Base-by-base conservation (phyloP, 2,113 vertebrate species). In the Cyanoliseus patagonus region DNA sequence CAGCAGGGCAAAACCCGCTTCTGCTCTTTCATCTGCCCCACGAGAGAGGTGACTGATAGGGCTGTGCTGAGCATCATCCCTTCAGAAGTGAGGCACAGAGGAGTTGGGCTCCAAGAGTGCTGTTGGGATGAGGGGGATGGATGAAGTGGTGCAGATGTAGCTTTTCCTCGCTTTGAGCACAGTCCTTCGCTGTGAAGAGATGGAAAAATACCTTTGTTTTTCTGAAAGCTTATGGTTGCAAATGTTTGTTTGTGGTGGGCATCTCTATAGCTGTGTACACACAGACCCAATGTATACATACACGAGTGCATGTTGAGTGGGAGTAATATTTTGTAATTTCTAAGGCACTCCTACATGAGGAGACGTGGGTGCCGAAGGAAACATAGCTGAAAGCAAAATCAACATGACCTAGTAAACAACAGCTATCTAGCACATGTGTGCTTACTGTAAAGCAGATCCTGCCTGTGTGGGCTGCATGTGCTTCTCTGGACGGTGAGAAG, bases 291-390 rank as follows among this genome's bases (percentile, higher is more conserved):
- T 77, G 89, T 91, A 95, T 94, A 75, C 74, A 76, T 68, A 96
- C 91, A 74, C 13, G 0, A 95, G 94, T 93, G 91, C 69, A 17
- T 90, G 80, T 64, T 93, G 92, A 93, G 94, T 96, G 69, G 96
- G 94, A 96, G 94, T 84, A 95, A 91, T 96, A 91, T 93, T 96
- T 94, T 94, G 88, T 94, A 88, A 93, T 96, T 96, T 95, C 77
- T 51, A 35, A 94, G 95, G 92, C 86, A 91, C 64, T 91, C 84
- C 92, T 97, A 88, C 91, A 33, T 94, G 90, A 92, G 84, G 92
- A 89, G 88, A 90, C 3, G 90, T 96, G 91, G 91, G 92, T 90
- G 88, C 83, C 86, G 93, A 94, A 92, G 91, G 88, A 96, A 96
- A 95, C 83, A 93, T 84, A 94, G 95, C 87, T 92, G 87, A 94